These are phyloP conservation scores for Ormia ochracea DNA, from an alignment of 2,888 invertebrate species.

Conservation along the genomic window DNA sequence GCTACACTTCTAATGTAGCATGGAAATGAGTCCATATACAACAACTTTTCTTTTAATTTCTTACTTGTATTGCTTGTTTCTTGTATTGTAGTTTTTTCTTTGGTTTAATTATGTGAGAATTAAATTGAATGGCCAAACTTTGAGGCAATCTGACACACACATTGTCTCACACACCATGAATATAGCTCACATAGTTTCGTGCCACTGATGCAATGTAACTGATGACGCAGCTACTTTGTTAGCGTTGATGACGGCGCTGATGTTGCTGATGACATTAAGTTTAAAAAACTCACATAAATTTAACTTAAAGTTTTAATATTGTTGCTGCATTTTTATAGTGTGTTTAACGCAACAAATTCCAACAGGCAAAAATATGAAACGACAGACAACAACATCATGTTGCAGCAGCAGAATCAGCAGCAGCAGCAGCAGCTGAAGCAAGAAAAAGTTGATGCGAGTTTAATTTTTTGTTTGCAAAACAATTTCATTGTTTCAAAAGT, in stretches of 20 bases:
- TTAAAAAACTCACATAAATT: slow-evolving; percentile 60
- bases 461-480: slow-evolving; percentile 44
- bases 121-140: slow-evolving; percentile 37
- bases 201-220: slow-evolving; percentile 37
- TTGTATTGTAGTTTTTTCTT: neutral
- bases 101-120: slow-evolving; percentile 50
- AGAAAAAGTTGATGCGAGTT: slow-evolving; percentile 31
- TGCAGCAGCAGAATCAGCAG: no score
- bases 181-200: neutral
- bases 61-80: neutral
- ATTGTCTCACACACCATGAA: neutral
- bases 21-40: neutral
- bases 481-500: slow-evolving; percentile 44
- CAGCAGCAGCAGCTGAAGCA: slow-evolving; percentile 4
- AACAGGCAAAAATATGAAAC: slow-evolving; percentile 6
- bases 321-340: slow-evolving; percentile 42
- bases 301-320: slow-evolving; percentile 47
- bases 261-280: slow-evolving; percentile 41
- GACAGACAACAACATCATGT: slow-evolving; percentile 2
- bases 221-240: slow-evolving; percentile 1
- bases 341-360: slow-evolving; percentile 36
- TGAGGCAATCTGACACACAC: slow-evolving; percentile 12
- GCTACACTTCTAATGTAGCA: neutral
- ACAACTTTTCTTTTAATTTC: neutral
- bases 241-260: neutral